Percentiles rank a stretch among this genome's conserved stretches.
Evolutionary conservation across 2,113 vertebrate species (phyloP).

Genomic region (Mugil cephalus): DNA sequence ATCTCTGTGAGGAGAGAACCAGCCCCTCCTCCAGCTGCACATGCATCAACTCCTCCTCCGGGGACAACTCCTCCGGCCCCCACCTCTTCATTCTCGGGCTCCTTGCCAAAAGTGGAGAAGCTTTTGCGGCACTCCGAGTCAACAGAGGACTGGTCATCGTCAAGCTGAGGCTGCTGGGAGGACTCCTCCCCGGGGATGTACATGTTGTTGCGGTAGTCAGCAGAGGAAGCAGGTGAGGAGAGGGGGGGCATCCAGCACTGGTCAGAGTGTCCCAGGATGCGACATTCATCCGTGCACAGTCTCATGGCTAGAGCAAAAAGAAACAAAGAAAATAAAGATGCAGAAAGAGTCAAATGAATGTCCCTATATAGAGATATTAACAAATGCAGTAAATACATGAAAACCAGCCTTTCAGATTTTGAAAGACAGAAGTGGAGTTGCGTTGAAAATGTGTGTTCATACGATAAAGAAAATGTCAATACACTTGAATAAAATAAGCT

Average conservation of each 20-base stretch:
- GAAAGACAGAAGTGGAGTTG: background rate
- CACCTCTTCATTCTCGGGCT: constrained; percentile 77
- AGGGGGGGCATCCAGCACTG: constrained; percentile 99
- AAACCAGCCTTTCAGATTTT: constrained; percentile 9
- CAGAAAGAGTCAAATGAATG: background rate
- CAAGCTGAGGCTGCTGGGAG: constrained; percentile 79
- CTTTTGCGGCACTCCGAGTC: constrained; percentile 92
- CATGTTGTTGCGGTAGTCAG: constrained; percentile 95
- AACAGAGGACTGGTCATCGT: constrained; percentile 86
- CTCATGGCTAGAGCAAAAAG: constrained; percentile 87
- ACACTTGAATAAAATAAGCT: constrained; percentile 29
- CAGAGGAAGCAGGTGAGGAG: constrained; percentile 87
- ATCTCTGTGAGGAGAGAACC: constrained; percentile 96
- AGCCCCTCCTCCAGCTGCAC: constrained; percentile 75
- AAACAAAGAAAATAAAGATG: background rate
- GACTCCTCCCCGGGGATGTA: constrained; percentile 96
- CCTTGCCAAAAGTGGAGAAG: constrained; percentile 98
- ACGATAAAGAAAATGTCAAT: constrained; percentile 15
- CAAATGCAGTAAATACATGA: background rate
- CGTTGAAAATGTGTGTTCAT: constrained; percentile 11
- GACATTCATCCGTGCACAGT: constrained; percentile 96
- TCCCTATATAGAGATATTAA: background rate
- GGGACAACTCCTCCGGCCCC: constrained; percentile 75
- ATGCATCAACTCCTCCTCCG: constrained; percentile 70
- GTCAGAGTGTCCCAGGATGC: constrained; percentile 95